phyloP scores from a whole-genome alignment of 2,113 vertebrate genomes.

The Ictidomys tridecemlineatus region DNA sequence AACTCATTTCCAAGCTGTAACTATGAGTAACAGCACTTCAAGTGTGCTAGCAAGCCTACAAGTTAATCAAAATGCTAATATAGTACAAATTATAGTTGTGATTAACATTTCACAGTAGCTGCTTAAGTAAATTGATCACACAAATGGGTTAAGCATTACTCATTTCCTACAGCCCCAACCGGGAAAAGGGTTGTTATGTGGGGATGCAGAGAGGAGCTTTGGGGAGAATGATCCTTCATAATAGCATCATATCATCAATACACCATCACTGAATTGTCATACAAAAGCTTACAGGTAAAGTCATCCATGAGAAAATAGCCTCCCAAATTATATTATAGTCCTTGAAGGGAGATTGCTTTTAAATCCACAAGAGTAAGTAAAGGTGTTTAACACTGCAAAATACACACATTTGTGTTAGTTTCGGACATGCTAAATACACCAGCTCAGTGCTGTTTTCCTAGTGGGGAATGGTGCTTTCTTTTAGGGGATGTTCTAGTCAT shows the following conservation, averaged over 20 bases:
- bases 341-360: conserved; percentile 54
- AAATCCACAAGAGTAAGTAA: conserved; percentile 69
- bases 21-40: too few species aligned
- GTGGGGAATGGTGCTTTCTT: conserved; percentile 1
- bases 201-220: conserved; percentile 81
- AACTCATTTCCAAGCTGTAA: too few species aligned
- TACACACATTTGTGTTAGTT: conserved; percentile 58
- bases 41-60: too few species aligned
- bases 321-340: conserved; percentile 68
- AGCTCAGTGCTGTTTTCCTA: conserved; percentile 14
- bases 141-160: conserved; percentile 94
- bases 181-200: conserved; percentile 90
- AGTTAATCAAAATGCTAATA: too few species aligned
- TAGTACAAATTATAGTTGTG: too few species aligned
- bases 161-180: conserved; percentile 91
- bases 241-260: conserved; percentile 83
- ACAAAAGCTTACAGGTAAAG: conserved; percentile 81
- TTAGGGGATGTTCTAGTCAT: not conserved
- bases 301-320: conserved; percentile 49
- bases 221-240: conserved; percentile 76
- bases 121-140: conserved; percentile 97
- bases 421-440: conserved; percentile 37
- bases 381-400: conserved; percentile 60
- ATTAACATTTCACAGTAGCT: conserved; percentile 99
- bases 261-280: conserved; percentile 80